phyloP scores from a whole-genome alignment of 2,888 invertebrate genomes.

The Drosophila setosimentum region DNA sequence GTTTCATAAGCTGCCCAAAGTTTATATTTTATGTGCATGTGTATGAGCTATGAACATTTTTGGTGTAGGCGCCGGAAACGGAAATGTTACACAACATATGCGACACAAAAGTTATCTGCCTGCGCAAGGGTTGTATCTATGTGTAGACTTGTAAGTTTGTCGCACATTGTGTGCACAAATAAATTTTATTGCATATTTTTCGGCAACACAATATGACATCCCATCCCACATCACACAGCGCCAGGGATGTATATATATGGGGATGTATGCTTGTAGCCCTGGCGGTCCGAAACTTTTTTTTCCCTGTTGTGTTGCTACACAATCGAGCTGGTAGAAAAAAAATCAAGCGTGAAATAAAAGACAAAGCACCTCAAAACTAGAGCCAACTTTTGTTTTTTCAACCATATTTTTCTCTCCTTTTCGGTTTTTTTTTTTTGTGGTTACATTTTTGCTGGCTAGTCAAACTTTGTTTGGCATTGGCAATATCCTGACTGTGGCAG shows the following conservation, averaged over 20 bases:
- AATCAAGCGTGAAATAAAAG: conserved; percentile 45
- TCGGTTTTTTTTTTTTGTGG: conserved; percentile 18
- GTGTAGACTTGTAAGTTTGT: background rate
- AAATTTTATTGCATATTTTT: conserved; percentile 81
- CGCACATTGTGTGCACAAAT: conserved; percentile 56
- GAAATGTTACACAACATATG: conserved; percentile 80
- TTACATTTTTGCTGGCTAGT: conserved; percentile 47
- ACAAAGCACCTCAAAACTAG: conserved; percentile 56
- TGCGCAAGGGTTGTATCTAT: conserved; percentile 15
- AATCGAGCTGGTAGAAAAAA: conserved; percentile 70
- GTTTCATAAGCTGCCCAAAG: conserved; percentile 33
- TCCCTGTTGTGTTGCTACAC: conserved; percentile 59
- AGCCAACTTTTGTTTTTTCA: conserved; percentile 39
- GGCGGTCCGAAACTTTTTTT: conserved; percentile 34
- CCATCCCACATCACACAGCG: conserved; percentile 27
- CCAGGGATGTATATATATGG: conserved; percentile 31
- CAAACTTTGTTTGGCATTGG: conserved; percentile 74
- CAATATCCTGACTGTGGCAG: conserved; percentile 68
- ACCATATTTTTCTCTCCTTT: conserved; percentile 9
- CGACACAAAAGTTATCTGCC: conserved; percentile 50
- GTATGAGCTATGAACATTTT: conserved; percentile 22
- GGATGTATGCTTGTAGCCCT: conserved; percentile 6
- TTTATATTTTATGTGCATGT: conserved; percentile 41
- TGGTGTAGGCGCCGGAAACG: conserved; percentile 69
- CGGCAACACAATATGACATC: conserved; percentile 71